These are phyloP conservation scores for Liasis olivaceus DNA, from an alignment of 2,797 vertebrate genomes.

Conservation along the genomic window DNA sequence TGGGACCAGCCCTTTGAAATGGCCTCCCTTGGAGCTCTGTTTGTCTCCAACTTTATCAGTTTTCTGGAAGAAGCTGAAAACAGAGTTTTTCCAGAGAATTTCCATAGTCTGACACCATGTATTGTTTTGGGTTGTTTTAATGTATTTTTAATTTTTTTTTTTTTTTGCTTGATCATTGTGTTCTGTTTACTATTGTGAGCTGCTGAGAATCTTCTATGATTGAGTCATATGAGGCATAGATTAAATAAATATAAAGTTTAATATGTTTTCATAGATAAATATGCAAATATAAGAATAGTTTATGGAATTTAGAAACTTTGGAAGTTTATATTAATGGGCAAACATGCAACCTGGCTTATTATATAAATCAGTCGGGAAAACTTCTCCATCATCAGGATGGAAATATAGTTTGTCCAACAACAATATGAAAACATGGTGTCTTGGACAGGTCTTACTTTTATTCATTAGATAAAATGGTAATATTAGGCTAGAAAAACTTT, in stretches of 20 bases:
- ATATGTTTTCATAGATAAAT: neutral
- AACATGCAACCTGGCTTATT: neutral
- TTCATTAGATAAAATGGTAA: neutral
- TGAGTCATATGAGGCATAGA: neutral
- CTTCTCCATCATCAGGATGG: neutral
- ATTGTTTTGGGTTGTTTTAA: too few species aligned
- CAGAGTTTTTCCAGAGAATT: neutral
- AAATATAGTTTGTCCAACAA: neutral
- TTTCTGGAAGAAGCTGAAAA: neutral
- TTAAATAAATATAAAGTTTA: neutral
- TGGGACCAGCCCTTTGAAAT: too few species aligned
- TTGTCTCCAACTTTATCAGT: too few species aligned
- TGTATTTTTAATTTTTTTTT: too few species aligned
- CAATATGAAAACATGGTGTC: neutral
- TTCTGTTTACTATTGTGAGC: too few species aligned
- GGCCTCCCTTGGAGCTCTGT: too few species aligned
- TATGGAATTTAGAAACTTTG: neutral
- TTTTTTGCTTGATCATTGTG: too few species aligned
- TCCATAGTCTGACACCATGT: too few species aligned
- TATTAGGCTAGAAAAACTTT: neutral
- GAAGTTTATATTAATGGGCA: neutral
- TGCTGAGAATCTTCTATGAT: neutral
- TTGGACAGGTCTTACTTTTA: neutral
- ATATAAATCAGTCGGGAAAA: neutral
- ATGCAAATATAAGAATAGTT: neutral